Base-by-base conservation (phyloP, 1,140 invertebrate genomes). In the Zaprionus nigranus region DNA sequence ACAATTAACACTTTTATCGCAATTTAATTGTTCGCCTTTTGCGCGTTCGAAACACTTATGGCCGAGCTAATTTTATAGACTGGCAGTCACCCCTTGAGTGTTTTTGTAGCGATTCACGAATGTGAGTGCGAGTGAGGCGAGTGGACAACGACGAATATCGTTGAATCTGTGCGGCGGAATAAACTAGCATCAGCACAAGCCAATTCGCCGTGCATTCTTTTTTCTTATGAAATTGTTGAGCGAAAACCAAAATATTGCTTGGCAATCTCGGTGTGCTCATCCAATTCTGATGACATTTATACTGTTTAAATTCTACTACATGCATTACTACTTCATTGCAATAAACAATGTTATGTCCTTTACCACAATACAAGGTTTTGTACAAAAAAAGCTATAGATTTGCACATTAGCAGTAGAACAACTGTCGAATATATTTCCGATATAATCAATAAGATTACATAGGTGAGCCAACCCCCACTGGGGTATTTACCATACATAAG, bases 161-260 rank as follows among this genome's bases (percentile, higher is more conserved):
- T 26, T n/a, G 28, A 46, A 6, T 46, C 40, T n/a, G 1, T 56
- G 34, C 24, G 58, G 34, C 59, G 49, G 69, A 59, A 53, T 46
- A 34, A n/a, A 22, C 20, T 51, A 38, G 64, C 56, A 59, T 24
- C 60, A 59, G 60, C 56, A 56, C n/a, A 6, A 60, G 56, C 46
- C 24, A 83, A 82, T 86, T 87, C 80, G 80, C 76, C 76, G 40
- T 30, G 12, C 9, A 51, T 24, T 26, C 24, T 26, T 7, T 30
- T 46, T 46, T 20, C 12, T 20, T 9, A 49, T 3, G 17, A 49
- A 49, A 7, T 20, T 40, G 15, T n/a, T 46, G n/a, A 9, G 7
- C 7, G 40, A n/a, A 9, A n/a, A 2, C 15, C 13, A 15, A 5
- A 43, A 43, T 1, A 9, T 17, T 46, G n/a, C 7, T n/a, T 26